Evolutionary conservation across 2,113 vertebrate genomes (phyloP), one percentile per base, ranked within the genome.

Genomic region (Recurvirostra avosetta): DNA sequence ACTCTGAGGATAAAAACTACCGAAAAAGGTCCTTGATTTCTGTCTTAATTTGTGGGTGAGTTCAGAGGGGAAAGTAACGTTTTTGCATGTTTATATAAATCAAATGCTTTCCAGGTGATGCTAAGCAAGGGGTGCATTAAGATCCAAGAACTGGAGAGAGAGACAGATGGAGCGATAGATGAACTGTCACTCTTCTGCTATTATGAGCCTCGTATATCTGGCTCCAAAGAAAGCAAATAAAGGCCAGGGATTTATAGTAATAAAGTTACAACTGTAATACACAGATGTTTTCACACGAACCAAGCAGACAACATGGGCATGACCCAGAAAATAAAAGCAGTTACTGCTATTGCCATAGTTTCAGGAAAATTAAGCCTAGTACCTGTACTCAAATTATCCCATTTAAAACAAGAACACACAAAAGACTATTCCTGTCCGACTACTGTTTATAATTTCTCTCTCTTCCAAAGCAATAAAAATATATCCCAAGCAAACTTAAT

Each of bases 1-100:
- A 27, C 36, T 25, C 26, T 36, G 10, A 45, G 43, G 63, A 26
- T 34, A 56, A 61, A 65, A 43, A 6, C 36, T 83, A 38, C 30
- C 4, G 7, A 14, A 72, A 32, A 22, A 32, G 20, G 13, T 61
- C 34, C 29, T 45, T n/a, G 10, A 32, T 1, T 56, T 17, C 56
- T 2, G 8, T 40, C 12, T 4, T 5, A 2, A 6, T 38, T 34
- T 30, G 23, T 15, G 72, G 38, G 29, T 0, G 7, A 61, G 27
- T 32, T 62, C 52, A 13, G 21, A n/a, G 6, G 43, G 29, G 3
- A n/a, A 56, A 72, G 10, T 2, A 20, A 20, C 8, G 25, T 19
- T 63, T 82, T 4, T 82, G 14, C 11, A 8, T 0, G 4, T 47
- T 38, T 50, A 5, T 25, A 10, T 8, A 77, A 77, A 40, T 4